Evolutionary conservation across 2,888 invertebrate species (phyloP).

Genomic region (Ligdia adustata): DNA sequence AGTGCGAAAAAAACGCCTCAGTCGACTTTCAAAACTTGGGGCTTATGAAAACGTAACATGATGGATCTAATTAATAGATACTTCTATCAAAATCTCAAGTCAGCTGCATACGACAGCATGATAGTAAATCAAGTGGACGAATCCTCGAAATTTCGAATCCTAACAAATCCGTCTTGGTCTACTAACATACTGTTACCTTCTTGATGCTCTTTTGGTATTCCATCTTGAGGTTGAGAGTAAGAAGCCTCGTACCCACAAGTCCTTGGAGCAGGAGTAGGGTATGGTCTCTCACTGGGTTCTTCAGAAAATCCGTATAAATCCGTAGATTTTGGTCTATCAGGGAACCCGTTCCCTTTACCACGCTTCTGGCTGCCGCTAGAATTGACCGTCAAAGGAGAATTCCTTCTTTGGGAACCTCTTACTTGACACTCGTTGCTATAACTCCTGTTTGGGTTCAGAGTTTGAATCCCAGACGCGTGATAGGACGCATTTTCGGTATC

Average conservation of each 20-base stretch:
- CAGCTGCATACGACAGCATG: constrained; percentile 67
- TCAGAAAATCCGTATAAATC: constrained; percentile 84
- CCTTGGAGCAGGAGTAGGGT: constrained; percentile 79
- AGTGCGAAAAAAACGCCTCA: too few species aligned
- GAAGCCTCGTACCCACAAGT: constrained; percentile 78
- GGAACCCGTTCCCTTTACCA: constrained; percentile 79
- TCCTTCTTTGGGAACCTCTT: constrained; percentile 71
- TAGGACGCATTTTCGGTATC: constrained; percentile 79
- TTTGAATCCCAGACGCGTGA: constrained; percentile 79
- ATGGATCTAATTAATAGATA: too few species aligned
- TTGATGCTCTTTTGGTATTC: constrained; percentile 71
- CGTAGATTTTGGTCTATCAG: constrained; percentile 86
- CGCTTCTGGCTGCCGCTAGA: constrained; percentile 79
- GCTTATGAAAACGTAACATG: constrained; percentile 15
- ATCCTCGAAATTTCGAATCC: constrained; percentile 90
- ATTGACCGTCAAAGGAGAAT: constrained; percentile 75
- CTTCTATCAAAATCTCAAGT: constrained; percentile 66
- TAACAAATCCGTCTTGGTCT: constrained; percentile 95
- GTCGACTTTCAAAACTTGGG: too few species aligned
- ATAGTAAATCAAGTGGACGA: constrained; percentile 78
- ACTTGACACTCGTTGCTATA: constrained; percentile 73
- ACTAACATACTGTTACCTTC: constrained; percentile 91
- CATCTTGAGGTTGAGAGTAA: constrained; percentile 83
- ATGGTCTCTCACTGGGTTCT: constrained; percentile 71
- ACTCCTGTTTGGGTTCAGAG: constrained; percentile 79